Conservation (phyloP, 2,113 vertebrate genomes). For the Eptatretus burgeri region DNA sequence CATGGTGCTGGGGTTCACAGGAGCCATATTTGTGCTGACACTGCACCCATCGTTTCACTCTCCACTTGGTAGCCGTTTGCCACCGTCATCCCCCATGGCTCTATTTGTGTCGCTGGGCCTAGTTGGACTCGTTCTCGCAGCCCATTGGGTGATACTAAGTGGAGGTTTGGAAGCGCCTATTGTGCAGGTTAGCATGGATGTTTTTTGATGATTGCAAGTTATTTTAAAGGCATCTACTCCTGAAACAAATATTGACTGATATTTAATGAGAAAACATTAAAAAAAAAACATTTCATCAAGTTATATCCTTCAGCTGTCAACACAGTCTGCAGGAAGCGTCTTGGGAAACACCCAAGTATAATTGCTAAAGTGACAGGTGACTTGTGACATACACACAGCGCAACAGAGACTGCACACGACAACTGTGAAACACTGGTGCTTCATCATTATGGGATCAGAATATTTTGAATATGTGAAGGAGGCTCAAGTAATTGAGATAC, state of each 20-base stretch:
- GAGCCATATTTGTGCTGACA: slow-evolving; percentile 42
- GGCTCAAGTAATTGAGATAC: too few relatives aligned
- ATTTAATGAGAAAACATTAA: not conserved
- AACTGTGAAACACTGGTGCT: too few relatives aligned
- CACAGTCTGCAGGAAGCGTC: not conserved
- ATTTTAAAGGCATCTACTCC: not conserved
- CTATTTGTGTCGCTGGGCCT: slow-evolving; percentile 37
- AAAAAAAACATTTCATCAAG: not conserved
- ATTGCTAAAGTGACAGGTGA: not conserved
- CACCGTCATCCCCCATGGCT: slow-evolving; percentile 42
- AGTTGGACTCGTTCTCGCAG: slow-evolving; percentile 49
- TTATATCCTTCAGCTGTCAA: not conserved
- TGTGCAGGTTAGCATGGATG: slow-evolving; percentile 32
- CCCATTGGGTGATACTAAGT: slow-evolving; percentile 68
- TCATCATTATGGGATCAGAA: too few relatives aligned
- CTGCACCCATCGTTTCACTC: slow-evolving; percentile 59
- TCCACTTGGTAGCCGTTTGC: slow-evolving; percentile 71
- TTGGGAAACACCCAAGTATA: not conserved
- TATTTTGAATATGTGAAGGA: too few relatives aligned
- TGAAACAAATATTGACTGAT: not conserved
- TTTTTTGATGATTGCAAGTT: not conserved
- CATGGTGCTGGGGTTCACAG: slow-evolving; percentile 54
- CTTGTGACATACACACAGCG: too few relatives aligned
- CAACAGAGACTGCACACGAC: too few relatives aligned
- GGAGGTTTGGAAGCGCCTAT: slow-evolving; percentile 42